Evolutionary conservation across 2,797 vertebrate species (phyloP).

Genomic region (Sciurus vulgaris): DNA sequence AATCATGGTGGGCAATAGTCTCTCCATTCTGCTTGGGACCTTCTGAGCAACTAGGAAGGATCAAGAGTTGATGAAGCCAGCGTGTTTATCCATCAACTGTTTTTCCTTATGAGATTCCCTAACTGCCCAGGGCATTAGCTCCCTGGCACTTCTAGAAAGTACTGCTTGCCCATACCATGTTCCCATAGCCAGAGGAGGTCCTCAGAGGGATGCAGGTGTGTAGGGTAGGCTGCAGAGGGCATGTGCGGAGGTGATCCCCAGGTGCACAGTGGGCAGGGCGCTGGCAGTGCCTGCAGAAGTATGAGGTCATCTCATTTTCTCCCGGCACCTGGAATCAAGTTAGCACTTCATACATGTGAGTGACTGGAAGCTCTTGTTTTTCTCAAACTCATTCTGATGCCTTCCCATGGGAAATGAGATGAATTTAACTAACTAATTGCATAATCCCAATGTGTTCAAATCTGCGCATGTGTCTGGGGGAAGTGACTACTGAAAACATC

Average conservation of each 20-base stretch:
- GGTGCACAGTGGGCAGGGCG: not conserved
- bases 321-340: not conserved
- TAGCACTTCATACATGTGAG: fast-evolving
- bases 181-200: not conserved
- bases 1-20: fast-evolving
- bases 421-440: not conserved
- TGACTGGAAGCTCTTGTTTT: not conserved
- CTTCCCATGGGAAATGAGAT: not conserved
- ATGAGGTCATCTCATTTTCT: not conserved
- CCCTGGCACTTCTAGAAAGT: not conserved
- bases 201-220: not conserved
- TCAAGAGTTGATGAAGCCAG: not conserved
- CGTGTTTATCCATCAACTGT: not conserved
- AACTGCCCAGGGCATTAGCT: not conserved
- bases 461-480: not conserved
- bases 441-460: not conserved
- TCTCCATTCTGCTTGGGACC: fast-evolving
- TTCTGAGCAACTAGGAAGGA: not conserved
- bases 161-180: not conserved
- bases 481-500: not conserved
- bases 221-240: not conserved
- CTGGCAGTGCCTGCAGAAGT: not conserved
- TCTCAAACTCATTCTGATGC: not conserved
- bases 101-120: fast-evolving
- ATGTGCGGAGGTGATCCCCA: not conserved